Conservation (phyloP, 2,797 vertebrate species). For the Acrossocheilus fasciatus region DNA sequence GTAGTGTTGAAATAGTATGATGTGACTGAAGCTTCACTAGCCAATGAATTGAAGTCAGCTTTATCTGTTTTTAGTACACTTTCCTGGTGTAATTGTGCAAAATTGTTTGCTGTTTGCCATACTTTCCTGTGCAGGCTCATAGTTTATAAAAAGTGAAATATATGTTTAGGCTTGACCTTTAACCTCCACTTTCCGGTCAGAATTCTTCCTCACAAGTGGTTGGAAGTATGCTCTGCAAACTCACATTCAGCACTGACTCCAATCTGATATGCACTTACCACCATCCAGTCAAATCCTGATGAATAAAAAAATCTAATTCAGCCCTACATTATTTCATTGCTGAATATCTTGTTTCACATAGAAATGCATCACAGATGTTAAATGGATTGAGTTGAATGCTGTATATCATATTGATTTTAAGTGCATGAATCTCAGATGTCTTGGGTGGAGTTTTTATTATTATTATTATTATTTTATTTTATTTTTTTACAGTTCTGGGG, state of each 20-base stretch:
- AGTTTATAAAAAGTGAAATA: not conserved
- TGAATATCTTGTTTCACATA: constrained; percentile 13
- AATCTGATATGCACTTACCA: not conserved
- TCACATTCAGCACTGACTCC: not conserved
- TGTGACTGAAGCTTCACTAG: not conserved
- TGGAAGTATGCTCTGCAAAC: not conserved
- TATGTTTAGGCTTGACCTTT: not conserved
- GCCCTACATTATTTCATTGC: not conserved
- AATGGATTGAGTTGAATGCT: constrained; percentile 9
- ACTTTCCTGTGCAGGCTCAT: not conserved
- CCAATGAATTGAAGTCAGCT: not conserved
- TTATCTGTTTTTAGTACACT: not conserved
- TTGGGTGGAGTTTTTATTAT: not conserved
- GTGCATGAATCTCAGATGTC: not conserved
- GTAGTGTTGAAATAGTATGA: not conserved
- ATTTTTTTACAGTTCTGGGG: not conserved
- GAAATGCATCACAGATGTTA: not conserved
- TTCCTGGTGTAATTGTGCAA: not conserved
- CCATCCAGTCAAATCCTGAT: not conserved
- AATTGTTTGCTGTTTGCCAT: not conserved
- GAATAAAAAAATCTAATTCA: not conserved
- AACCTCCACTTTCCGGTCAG: not conserved
- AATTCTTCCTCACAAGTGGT: not conserved
- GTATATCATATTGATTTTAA: constrained; percentile 1
- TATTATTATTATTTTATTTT: too few relatives aligned